Evolutionary conservation across 2,888 invertebrate species (phyloP).

Genomic region (Scaptomyza reducta): DNA sequence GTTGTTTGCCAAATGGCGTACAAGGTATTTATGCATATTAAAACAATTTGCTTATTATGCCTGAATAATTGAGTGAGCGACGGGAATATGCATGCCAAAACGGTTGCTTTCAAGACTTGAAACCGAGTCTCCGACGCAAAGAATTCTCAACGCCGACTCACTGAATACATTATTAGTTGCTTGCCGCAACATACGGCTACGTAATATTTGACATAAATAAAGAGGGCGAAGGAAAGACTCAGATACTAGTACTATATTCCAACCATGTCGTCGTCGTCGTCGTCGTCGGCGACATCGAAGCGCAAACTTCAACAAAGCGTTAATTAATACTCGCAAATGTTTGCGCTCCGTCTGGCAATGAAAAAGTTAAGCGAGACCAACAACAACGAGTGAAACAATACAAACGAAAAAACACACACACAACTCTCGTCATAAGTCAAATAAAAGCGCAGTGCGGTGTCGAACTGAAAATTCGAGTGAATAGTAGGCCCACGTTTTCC

Average conservation of each 20-base stretch:
- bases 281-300: slow-evolving; percentile 76
- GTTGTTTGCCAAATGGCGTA: slow-evolving; percentile 80
- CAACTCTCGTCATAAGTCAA: slow-evolving; percentile 76
- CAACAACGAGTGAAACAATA: slow-evolving; percentile 58
- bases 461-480: slow-evolving; percentile 54
- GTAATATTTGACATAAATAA: slow-evolving; percentile 36
- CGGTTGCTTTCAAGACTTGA: slow-evolving; percentile 10
- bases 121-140: not conserved
- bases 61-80: slow-evolving; percentile 75
- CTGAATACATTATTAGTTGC: slow-evolving; percentile 13
- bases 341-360: slow-evolving; percentile 82
- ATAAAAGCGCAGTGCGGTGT: slow-evolving; percentile 67
- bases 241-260: not conserved
- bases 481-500: slow-evolving; percentile 71
- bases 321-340: slow-evolving; percentile 82
- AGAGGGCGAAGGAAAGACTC: too few species aligned
- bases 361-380: slow-evolving; percentile 77
- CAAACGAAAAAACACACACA: slow-evolving; percentile 23
- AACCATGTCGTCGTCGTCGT: slow-evolving; percentile 31
- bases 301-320: slow-evolving; percentile 79
- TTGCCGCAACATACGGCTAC: slow-evolving; percentile 66
- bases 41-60: slow-evolving; percentile 80
- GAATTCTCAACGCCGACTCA: slow-evolving; percentile 3
- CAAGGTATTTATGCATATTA: slow-evolving; percentile 80
- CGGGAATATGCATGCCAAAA: slow-evolving; percentile 15